Evolutionary conservation across 1,140 invertebrate genomes (phyloP).

Genomic region (Drosophila eugracilis): DNA sequence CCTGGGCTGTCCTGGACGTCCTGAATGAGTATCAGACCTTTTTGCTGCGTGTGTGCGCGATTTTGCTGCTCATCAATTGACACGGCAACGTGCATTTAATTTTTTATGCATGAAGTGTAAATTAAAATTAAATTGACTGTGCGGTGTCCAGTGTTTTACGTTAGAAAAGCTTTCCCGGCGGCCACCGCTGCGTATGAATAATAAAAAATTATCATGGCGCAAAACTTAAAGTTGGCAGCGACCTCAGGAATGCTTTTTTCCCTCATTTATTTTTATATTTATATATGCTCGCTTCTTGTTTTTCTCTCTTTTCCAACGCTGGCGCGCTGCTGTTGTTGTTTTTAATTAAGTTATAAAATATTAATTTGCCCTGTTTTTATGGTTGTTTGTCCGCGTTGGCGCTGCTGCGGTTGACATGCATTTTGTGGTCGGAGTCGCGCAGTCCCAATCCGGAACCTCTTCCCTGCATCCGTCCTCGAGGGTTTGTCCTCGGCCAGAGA

Average conservation of each 20-base stretch:
- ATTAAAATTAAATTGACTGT: conserved; percentile 80
- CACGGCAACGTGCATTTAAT: conserved; percentile 59
- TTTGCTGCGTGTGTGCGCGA: conserved; percentile 14
- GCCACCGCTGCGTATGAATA: conserved; percentile 65
- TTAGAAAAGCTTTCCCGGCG: conserved; percentile 47
- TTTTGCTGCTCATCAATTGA: conserved; percentile 65
- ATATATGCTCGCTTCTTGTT: conserved; percentile 31
- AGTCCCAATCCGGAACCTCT: conserved; percentile 25
- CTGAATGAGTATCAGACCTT: conserved; percentile 32
- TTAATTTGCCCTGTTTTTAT: conserved; percentile 67
- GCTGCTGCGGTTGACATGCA: conserved; percentile 68
- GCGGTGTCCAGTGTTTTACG: conserved; percentile 51
- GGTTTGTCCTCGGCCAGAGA: conserved; percentile 1
- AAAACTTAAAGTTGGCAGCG: conserved; percentile 59
- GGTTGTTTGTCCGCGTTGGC: conserved; percentile 31
- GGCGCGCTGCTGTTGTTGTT: conserved; percentile 46
- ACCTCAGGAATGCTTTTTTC: conserved; percentile 58
- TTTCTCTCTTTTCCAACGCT: conserved; percentile 34
- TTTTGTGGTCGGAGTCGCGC: conserved; percentile 58
- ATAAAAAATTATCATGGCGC: conserved; percentile 54
- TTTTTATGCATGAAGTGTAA: conserved; percentile 76
- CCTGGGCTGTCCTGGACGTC: conserved; percentile 2
- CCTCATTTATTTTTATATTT: conserved; percentile 54
- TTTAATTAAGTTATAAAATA: conserved; percentile 80
- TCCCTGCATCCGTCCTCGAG: conserved; percentile 8